Evolutionary conservation across 2,888 invertebrate species (phyloP), one percentile per base, ranked within the genome.

Genomic region (Coecobrya sp.): DNA sequence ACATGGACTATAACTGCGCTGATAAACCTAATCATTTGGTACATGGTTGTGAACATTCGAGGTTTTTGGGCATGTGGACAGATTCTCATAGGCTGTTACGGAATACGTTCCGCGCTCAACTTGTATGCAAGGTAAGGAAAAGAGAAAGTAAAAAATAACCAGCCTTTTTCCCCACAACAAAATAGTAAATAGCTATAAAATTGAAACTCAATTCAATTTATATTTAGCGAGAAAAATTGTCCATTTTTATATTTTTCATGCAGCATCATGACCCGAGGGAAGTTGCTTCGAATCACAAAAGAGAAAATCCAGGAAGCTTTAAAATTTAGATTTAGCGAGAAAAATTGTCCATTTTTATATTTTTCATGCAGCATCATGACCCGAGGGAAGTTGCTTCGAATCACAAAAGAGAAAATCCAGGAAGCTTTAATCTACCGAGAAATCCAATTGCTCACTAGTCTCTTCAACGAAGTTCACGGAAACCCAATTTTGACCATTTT

Each of bases 401-500:
- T 90, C 73, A 90, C 90, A 45, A 90, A 90, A 45, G 90, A 90
- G 52, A 90, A 90, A 65, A 65, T 90, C 16, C 76, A 85, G 22
- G 90, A 90, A 25, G 85, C 90, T 52, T 22, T 90, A 27, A 85
- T 90, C 85, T 90, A 86, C 90, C 85, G 90, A 45, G 90, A 90
- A 85, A 90, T 90, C 68, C 90, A 90, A 86, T 85, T 90, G 86
- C 90, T 90, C 8, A 79, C 86, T n/a, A 76, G 52, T 85, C 86
- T 90, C 76, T 90, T 90, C 86, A 90, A 90, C 62, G 90, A 90
- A 90, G 85, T 90, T 73, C 90, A 90, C 73, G 85, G 90, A 62
- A 90, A 85, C 76, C 85, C 85, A 79, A 90, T 90, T 90, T 90
- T 90, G 19, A 62, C 76, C 68, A 49, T 73, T 85, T 49, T 85